Evolutionary conservation across 2,113 vertebrate species (phyloP).

Genomic region (Solea solea): DNA sequence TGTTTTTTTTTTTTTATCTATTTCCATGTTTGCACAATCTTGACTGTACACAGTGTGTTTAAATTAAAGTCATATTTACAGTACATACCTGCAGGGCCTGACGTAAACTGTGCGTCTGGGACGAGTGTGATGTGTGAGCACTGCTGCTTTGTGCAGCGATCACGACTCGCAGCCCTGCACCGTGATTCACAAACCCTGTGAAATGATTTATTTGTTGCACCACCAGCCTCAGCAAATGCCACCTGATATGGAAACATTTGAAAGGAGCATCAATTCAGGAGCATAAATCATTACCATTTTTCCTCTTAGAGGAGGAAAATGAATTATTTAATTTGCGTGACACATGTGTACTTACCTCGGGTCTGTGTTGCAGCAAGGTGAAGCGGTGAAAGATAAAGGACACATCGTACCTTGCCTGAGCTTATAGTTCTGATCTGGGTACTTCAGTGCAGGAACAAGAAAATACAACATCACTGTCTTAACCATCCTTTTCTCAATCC

Average conservation of each 20-base stretch:
- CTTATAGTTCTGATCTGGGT: not conserved
- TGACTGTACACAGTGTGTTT: not conserved
- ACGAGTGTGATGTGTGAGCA: not conserved
- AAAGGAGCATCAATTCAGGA: too few relatives aligned
- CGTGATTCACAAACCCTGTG: slow-evolving; percentile 40
- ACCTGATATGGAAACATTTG: not conserved
- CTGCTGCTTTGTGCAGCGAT: slow-evolving; percentile 17
- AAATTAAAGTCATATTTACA: not conserved
- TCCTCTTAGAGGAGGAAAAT: not conserved
- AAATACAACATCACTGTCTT: slow-evolving; percentile 1
- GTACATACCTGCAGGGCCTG: not conserved
- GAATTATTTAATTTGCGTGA: not conserved
- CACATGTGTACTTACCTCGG: not conserved
- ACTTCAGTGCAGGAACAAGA: not conserved
- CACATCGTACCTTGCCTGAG: too few relatives aligned
- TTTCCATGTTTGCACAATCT: not conserved
- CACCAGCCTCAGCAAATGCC: not conserved
- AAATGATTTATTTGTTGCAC: slow-evolving; percentile 36
- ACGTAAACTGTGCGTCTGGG: slow-evolving; percentile 5
- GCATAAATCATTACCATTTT: not conserved
- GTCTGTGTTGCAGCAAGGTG: not conserved
- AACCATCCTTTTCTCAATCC: slow-evolving; percentile 20
- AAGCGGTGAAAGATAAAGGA: not conserved
- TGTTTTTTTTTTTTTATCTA: not conserved
- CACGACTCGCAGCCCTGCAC: slow-evolving; percentile 44